These are phyloP conservation scores for Cardiocondyla obscurior DNA, from an alignment of 1,140 invertebrate species.

Conservation along the genomic window DNA sequence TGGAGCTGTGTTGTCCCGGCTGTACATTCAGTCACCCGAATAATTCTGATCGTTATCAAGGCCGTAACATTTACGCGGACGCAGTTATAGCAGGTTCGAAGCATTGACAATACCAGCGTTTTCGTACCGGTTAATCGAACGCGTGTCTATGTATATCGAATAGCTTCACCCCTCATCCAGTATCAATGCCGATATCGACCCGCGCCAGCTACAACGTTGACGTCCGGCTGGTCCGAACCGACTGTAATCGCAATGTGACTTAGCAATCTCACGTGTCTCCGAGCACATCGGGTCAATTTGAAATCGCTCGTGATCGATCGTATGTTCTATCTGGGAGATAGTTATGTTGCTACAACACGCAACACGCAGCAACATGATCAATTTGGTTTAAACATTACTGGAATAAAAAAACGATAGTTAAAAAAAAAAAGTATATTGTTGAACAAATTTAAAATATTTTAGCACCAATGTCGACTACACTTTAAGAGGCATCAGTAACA, in stretches of 20 bases:
- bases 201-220: slow-evolving; percentile 40
- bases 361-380: background rate
- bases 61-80: slow-evolving; percentile 64
- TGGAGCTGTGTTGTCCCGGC: slow-evolving; percentile 3
- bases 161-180: slow-evolving; percentile 43
- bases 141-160: slow-evolving; percentile 49
- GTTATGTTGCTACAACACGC: background rate
- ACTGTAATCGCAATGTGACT: slow-evolving; percentile 54
- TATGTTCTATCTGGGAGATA: slow-evolving; percentile 9
- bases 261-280: slow-evolving; percentile 55
- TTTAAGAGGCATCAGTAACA: background rate
- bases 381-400: slow-evolving; percentile 9
- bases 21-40: slow-evolving; percentile 56
- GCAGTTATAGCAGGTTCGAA: slow-evolving; percentile 57
- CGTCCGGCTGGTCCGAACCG: slow-evolving; percentile 26
- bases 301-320: slow-evolving; percentile 43
- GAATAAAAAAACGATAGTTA: background rate
- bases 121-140: slow-evolving; percentile 64
- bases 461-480: background rate
- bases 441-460: slow-evolving; percentile 1
- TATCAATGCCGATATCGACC: slow-evolving; percentile 52
- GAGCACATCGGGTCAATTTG: slow-evolving; percentile 45
- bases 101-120: slow-evolving; percentile 39
- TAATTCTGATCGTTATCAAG: slow-evolving; percentile 70
- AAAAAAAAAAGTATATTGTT: background rate